phyloP scores from a whole-genome alignment of 1,140 invertebrate genomes.

The Tyrophagus putrescentiae region DNA sequence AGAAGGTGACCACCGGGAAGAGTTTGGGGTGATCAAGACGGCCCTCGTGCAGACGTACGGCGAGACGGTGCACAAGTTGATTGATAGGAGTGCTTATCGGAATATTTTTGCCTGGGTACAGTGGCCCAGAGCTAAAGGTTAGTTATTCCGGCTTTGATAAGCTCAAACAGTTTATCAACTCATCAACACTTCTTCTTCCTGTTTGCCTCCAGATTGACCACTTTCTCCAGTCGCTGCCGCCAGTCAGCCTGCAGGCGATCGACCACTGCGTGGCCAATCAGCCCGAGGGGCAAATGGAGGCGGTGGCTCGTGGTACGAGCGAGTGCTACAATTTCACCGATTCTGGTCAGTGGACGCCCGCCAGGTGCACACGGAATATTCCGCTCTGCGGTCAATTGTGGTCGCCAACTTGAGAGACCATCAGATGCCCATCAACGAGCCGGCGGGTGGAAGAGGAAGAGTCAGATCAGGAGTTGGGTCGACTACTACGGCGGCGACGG shows the following conservation, averaged over 20 bases:
- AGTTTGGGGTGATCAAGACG: slow-evolving; percentile 65
- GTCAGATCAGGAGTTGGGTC: slow-evolving; percentile 95
- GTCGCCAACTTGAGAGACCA: slow-evolving; percentile 90
- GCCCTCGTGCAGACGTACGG: slow-evolving; percentile 89
- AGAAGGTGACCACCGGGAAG: slow-evolving; percentile 78
- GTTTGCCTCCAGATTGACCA: slow-evolving; percentile 17
- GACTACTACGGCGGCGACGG: slow-evolving; percentile 91
- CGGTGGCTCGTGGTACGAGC: slow-evolving; percentile 81
- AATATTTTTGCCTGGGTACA: slow-evolving; percentile 74
- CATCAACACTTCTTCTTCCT: neutral
- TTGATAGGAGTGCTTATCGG: slow-evolving; percentile 80
- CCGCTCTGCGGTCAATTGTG: slow-evolving; percentile 84
- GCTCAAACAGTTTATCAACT: slow-evolving; percentile 10
- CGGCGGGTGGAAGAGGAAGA: slow-evolving; percentile 84
- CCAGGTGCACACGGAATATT: slow-evolving; percentile 90
- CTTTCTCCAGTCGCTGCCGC: slow-evolving; percentile 43
- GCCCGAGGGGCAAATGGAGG: slow-evolving; percentile 76
- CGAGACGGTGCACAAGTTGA: slow-evolving; percentile 85
- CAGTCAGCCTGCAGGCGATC: slow-evolving; percentile 64
- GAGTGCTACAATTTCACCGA: slow-evolving; percentile 80
- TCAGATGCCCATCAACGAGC: slow-evolving; percentile 98
- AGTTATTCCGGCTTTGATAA: neutral
- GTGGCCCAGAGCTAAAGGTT: slow-evolving; percentile 32
- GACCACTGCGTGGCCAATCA: slow-evolving; percentile 98
- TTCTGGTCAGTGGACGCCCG: slow-evolving; percentile 98